phyloP scores from a whole-genome alignment of 2,888 invertebrate species.

The Operophtera brumata region DNA sequence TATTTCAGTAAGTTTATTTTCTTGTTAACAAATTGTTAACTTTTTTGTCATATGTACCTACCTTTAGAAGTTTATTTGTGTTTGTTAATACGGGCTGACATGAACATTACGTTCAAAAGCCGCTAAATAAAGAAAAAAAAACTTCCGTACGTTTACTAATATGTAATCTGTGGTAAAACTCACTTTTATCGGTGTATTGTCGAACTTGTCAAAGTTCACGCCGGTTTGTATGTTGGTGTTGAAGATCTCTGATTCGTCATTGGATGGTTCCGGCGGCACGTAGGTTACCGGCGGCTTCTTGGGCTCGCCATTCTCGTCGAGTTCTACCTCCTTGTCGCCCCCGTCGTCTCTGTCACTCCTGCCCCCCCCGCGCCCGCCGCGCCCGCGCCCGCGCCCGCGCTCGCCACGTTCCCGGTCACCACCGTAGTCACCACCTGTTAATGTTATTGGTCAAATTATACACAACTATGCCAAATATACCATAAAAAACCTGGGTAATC shows the following conservation, averaged over 20 bases:
- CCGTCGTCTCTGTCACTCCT: conserved; percentile 42
- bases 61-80: no score
- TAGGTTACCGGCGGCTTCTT: conserved; percentile 79
- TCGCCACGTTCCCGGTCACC: conserved; percentile 50
- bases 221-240: conserved; percentile 86
- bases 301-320: conserved; percentile 57
- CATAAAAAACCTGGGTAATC: no score
- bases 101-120: no score
- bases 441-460: no score
- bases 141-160: no score
- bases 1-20: no score
- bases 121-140: no score
- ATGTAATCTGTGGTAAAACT: no score
- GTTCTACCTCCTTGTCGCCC: conserved; percentile 37
- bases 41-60: no score
- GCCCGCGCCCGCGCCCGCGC: conserved; percentile 47
- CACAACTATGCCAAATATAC: no score
- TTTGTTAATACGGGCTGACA: no score
- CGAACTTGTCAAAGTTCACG: conserved; percentile 95
- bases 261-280: conserved; percentile 86
- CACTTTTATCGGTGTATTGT: conserved; percentile 93
- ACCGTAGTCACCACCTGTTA: conserved; percentile 28
- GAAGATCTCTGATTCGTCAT: conserved; percentile 86
- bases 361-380: conserved; percentile 46
- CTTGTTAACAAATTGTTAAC: no score